A percentile compares a stretch with the other conserved stretches of the same genome.
Conservation (phyloP, 2,888 invertebrate genomes). For the Chymomyza fuscimana region DNA sequence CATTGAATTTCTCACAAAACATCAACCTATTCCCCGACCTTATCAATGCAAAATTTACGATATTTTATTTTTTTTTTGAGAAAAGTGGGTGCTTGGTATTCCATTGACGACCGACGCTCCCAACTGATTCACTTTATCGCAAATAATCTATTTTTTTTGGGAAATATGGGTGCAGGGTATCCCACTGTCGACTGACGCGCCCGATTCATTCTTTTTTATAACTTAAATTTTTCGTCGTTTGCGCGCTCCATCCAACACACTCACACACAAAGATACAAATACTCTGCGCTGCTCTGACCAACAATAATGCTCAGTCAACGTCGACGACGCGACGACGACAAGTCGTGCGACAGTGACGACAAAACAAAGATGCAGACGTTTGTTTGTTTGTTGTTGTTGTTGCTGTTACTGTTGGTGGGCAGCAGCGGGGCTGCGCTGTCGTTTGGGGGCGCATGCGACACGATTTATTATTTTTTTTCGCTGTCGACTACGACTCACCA, state of each 20-base stretch:
- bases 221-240: constrained; percentile 59
- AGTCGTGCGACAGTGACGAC: constrained; percentile 1
- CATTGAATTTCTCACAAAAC: too few species aligned
- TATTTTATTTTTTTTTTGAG: too few species aligned
- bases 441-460: constrained; percentile 68
- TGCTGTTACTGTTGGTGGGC: background rate
- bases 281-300: background rate
- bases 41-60: too few species aligned
- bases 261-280: background rate
- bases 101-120: too few species aligned
- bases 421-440: constrained; percentile 26
- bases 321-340: background rate
- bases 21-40: too few species aligned
- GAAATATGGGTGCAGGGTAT: too few species aligned
- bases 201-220: constrained; percentile 9
- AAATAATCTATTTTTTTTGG: too few species aligned
- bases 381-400: background rate
- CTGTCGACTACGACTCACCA: constrained; percentile 45
- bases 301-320: constrained; percentile 9
- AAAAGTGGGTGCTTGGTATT: too few species aligned
- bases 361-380: constrained; percentile 2
- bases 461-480: constrained; percentile 42
- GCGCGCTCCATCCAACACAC: background rate
- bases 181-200: too few species aligned
- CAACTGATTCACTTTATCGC: too few species aligned